Conservation (phyloP, 2,888 invertebrate species). For the Nomada hirtipes region DNA sequence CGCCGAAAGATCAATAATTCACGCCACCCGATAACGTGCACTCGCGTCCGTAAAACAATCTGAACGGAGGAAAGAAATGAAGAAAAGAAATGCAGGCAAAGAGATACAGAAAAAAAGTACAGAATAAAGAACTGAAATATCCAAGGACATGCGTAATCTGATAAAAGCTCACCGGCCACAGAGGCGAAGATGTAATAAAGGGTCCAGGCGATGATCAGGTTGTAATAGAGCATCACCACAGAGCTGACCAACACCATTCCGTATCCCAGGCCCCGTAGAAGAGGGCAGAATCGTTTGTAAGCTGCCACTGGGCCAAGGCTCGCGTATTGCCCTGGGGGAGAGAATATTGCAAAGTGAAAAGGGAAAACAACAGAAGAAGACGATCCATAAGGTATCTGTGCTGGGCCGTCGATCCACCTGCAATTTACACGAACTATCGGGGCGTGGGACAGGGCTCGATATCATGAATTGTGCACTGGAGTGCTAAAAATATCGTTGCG, state of each 20-base stretch:
- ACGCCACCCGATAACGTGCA: neutral
- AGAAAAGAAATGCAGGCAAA: no score
- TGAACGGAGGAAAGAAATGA: no score
- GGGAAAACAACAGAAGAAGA: conserved; percentile 9
- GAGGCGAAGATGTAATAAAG: conserved; percentile 91
- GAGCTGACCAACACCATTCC: conserved; percentile 92
- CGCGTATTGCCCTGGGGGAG: conserved; percentile 88
- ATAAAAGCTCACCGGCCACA: conserved; percentile 85
- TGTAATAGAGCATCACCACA: conserved; percentile 91
- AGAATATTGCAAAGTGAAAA: conserved; percentile 33
- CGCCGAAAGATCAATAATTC: conserved; percentile 21
- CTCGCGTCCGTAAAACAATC: neutral
- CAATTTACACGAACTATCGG: conserved; percentile 20
- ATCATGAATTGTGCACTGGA: conserved; percentile 21
- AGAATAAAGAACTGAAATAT: no score
- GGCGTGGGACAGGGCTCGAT: conserved; percentile 26
- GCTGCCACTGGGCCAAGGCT: conserved; percentile 92
- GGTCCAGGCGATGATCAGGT: conserved; percentile 92
- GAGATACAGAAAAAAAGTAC: no score
- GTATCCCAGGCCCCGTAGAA: conserved; percentile 90
- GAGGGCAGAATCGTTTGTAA: conserved; percentile 91
- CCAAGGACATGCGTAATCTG: no score
- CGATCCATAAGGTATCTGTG: conserved; percentile 49
- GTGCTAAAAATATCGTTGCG: conserved; percentile 55
- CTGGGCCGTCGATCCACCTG: conserved; percentile 15